Evolutionary conservation across 1,140 invertebrate species (phyloP), one percentile per base, ranked within the genome.

Genomic region (Bombus fervidus): DNA sequence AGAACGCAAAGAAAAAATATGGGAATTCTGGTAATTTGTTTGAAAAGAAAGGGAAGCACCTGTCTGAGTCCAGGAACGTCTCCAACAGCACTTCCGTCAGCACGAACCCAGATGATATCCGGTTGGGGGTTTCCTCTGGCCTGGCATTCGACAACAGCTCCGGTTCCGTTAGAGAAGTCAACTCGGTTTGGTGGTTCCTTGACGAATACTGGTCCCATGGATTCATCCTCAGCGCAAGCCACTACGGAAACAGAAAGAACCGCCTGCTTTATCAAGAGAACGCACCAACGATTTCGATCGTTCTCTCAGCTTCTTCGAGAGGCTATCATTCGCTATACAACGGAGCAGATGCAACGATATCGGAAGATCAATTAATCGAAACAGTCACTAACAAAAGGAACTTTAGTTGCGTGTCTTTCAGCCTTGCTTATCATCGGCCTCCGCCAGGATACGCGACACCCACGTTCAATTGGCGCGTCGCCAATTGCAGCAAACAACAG

Each of bases 111-210:
- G 87, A 98, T 98, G 89, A 99, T 98, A 93, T 98, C 97, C 59
- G 98, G 98, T 89, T 97, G 96, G 22, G 98, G 98, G 89, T 97
- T 97, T 89, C 98, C 98, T 93, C 97, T 96, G 1, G 98, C 98
- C 90, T 98, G 97, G 94, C 99, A 99, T 94, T 98, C 98, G 71
- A 99, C 98, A 87, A 98, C 97, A 81, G 98, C 97, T 90, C 98
- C 98, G 47, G 98, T 99, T 73, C 98, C 98, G 94, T 99, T 99
- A 84, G 98, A 98, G 95, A 99, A 99, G 94, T 98, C 98, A 68
- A 99, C 96, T 89, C 98, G 96, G 94, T 98, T 98, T 85, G 98
- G 97, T 37, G 98, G 98, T 96, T 99, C 98, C 91, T 97, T 97
- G 79, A 98, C 96, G 95, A 99, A 99, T 75, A 98, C 97, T 15